phyloP scores from a whole-genome alignment of 2,797 vertebrate genomes.

The Manis pentadactyla region DNA sequence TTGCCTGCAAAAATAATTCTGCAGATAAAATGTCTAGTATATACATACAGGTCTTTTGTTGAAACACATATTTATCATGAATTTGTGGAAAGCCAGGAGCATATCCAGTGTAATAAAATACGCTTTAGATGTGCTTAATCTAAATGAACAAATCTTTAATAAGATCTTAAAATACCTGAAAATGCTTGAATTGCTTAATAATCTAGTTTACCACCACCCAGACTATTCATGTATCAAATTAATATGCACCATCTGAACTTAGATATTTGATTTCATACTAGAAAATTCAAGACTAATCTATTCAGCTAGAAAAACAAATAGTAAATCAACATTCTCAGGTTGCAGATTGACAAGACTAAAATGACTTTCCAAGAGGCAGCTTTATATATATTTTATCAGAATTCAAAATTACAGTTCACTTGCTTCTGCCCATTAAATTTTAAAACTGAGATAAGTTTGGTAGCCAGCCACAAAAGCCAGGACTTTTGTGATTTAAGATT shows the following conservation, averaged over 20 bases:
- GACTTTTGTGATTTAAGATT: conserved; percentile 38
- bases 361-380: conserved; percentile 34
- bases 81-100: conserved; percentile 53
- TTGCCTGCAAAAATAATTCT: conserved; percentile 49
- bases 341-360: conserved; percentile 46
- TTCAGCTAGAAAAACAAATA: conserved; percentile 46
- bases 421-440: conserved; percentile 66
- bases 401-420: conserved; percentile 65
- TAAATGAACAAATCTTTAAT: conserved; percentile 54
- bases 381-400: conserved; percentile 62
- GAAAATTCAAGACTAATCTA: conserved; percentile 54
- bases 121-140: conserved; percentile 56
- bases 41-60: not conserved
- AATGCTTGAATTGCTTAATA: conserved; percentile 38
- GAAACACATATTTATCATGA: conserved; percentile 38
- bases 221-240: conserved; percentile 27
- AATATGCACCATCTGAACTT: not conserved
- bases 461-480: not conserved
- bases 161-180: conserved; percentile 41
- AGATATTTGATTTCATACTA: conserved; percentile 42
- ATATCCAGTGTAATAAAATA: conserved; percentile 33
- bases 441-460: conserved; percentile 58
- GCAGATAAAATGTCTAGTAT: not conserved
- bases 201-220: conserved; percentile 10
- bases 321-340: conserved; percentile 30